Evolutionary conservation across 2,888 invertebrate genomes (phyloP).

Genomic region (Lacanobia oleracea): DNA sequence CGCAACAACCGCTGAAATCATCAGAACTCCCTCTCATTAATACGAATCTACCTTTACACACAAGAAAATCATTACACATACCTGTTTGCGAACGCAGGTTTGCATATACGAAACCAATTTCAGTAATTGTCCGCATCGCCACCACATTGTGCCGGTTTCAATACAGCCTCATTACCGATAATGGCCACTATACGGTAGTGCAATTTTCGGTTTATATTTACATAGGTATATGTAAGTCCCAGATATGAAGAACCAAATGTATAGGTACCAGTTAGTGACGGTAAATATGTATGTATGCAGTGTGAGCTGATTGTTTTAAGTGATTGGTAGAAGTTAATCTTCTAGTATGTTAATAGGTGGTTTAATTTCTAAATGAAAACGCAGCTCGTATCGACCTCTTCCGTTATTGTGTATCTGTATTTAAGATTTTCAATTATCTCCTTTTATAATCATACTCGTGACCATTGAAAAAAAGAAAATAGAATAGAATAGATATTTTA

Average conservation of each 20-base stretch:
- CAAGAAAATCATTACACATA: constrained; percentile 32
- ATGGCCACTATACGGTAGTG: constrained; percentile 57
- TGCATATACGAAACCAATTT: constrained; percentile 63
- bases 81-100: constrained; percentile 32
- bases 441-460: no score
- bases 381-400: background rate
- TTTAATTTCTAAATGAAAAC: background rate
- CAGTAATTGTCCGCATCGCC: constrained; percentile 60
- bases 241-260: background rate
- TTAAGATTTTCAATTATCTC: background rate
- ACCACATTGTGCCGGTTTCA: constrained; percentile 59
- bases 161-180: constrained; percentile 69
- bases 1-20: background rate
- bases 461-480: no score
- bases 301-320: constrained; percentile 34
- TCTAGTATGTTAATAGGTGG: no score
- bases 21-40: no score
- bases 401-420: background rate
- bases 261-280: background rate
- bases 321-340: constrained; percentile 13
- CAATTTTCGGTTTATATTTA: constrained; percentile 52
- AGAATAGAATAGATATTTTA: no score
- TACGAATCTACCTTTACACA: background rate
- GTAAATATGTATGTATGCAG: constrained; percentile 2
- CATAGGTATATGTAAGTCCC: background rate